Conservation (phyloP, 2,888 invertebrate genomes). For the Lepas anatifera region DNA sequence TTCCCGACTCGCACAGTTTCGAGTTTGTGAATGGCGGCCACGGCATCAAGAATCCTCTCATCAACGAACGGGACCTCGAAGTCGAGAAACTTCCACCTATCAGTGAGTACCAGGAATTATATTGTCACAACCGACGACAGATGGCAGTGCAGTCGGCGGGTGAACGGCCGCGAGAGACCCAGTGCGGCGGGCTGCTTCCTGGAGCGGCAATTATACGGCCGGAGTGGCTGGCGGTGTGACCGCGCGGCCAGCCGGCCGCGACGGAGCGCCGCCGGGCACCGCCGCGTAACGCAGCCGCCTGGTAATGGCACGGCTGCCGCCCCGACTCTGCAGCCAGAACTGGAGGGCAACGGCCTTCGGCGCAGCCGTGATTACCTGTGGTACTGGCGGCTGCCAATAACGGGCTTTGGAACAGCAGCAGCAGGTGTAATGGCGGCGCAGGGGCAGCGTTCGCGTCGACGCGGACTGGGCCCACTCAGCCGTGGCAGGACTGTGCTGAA, state of each 20-base stretch:
- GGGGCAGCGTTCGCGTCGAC: too few species aligned
- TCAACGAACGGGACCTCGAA: conserved; percentile 19
- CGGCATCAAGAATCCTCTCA: conserved; percentile 91
- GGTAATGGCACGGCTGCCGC: conserved; percentile 25
- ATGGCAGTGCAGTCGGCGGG: conserved; percentile 1
- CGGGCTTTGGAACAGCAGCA: too few species aligned
- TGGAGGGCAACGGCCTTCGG: conserved; percentile 29
- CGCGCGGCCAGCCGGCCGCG: neutral
- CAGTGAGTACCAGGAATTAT: conserved; percentile 15
- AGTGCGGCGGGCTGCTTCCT: conserved; percentile 1
- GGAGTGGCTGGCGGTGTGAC: conserved; percentile 20
- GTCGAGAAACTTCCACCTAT: conserved; percentile 23
- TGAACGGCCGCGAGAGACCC: conserved; percentile 15
- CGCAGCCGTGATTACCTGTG: too few species aligned
- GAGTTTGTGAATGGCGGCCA: conserved; percentile 97
- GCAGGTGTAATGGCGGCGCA: too few species aligned
- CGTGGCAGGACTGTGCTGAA: too few species aligned
- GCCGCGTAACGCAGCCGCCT: conserved; percentile 18
- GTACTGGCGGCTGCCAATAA: too few species aligned
- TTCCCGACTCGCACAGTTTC: conserved; percentile 72
- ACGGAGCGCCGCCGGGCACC: too few species aligned
- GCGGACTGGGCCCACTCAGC: too few species aligned
- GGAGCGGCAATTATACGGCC: conserved; percentile 13
- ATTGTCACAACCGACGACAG: neutral
- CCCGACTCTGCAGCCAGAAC: conserved; percentile 31